Evolutionary conservation across 2,797 vertebrate genomes (phyloP).

Genomic region (Argentina silus): DNA sequence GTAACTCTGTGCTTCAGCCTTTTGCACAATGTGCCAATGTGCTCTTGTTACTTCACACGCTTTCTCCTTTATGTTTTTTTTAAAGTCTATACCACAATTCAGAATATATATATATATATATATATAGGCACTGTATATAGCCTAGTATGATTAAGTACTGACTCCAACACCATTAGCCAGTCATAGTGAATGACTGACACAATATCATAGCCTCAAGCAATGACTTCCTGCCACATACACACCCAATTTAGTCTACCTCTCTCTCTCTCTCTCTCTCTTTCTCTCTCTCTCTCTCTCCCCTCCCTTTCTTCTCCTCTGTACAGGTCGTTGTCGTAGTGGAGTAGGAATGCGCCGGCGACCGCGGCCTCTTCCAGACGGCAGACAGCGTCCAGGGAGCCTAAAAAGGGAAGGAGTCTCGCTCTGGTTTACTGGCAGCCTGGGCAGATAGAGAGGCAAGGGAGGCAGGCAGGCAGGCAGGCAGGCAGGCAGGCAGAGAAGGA

Average conservation of each 20-base stretch:
- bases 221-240: neutral
- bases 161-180: neutral
- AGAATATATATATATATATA: too few relatives aligned
- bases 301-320: slow-evolving; percentile 26
- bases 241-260: neutral
- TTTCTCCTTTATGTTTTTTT: too few relatives aligned
- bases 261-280: neutral
- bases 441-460: neutral
- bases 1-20: neutral
- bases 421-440: slow-evolving; percentile 68
- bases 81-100: too few relatives aligned
- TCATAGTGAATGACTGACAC: neutral
- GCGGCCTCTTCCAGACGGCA: slow-evolving; percentile 64
- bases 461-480: neutral
- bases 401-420: slow-evolving; percentile 79
- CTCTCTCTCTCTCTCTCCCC: slow-evolving; percentile 17
- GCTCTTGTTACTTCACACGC: too few relatives aligned
- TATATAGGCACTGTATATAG: neutral
- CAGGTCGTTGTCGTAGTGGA: slow-evolving; percentile 32
- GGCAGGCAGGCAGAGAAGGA: slow-evolving; percentile 7
- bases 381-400: slow-evolving; percentile 71
- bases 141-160: neutral
- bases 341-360: slow-evolving; percentile 65
- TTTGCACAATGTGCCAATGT: neutral
- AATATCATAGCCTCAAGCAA: neutral